Conservation (phyloP, 1,140 invertebrate species). For the Drosophila sturtevanti region DNA sequence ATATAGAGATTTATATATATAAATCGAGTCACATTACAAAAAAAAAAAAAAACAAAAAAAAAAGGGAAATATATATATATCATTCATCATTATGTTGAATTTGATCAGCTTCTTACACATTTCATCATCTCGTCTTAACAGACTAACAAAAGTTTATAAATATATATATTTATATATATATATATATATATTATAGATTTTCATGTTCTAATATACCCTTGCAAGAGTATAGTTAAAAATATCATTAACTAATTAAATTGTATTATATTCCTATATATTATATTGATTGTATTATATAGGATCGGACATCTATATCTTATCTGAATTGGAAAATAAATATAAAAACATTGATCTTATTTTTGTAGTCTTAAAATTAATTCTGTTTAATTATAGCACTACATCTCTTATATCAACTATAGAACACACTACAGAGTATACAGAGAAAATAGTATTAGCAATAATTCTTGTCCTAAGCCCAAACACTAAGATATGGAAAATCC, state of each 20-base stretch:
- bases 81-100: constrained; percentile 38
- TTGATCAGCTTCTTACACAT: constrained; percentile 21
- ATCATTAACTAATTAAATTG: too few relatives aligned
- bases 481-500: too few relatives aligned
- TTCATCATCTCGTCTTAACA: constrained; percentile 18
- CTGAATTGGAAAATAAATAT: too few relatives aligned
- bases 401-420: not conserved
- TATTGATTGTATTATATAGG: not conserved
- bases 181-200: constrained; percentile 27
- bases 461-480: too few relatives aligned
- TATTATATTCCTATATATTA: too few relatives aligned
- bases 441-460: too few relatives aligned
- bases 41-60: constrained; percentile 49
- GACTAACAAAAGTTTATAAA: constrained; percentile 63
- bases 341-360: too few relatives aligned
- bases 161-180: constrained; percentile 37
- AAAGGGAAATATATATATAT: constrained; percentile 29
- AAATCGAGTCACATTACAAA: constrained; percentile 60
- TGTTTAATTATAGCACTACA: not conserved
- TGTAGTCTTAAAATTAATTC: too few relatives aligned
- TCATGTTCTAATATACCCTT: not conserved
- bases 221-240: not conserved
- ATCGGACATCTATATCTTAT: too few relatives aligned
- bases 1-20: constrained; percentile 47
- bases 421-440: too few relatives aligned